These are phyloP conservation scores for Palythoa grandiflora DNA, from an alignment of 92 coral and sea anemone genomes.

Conservation along the genomic window DNA sequence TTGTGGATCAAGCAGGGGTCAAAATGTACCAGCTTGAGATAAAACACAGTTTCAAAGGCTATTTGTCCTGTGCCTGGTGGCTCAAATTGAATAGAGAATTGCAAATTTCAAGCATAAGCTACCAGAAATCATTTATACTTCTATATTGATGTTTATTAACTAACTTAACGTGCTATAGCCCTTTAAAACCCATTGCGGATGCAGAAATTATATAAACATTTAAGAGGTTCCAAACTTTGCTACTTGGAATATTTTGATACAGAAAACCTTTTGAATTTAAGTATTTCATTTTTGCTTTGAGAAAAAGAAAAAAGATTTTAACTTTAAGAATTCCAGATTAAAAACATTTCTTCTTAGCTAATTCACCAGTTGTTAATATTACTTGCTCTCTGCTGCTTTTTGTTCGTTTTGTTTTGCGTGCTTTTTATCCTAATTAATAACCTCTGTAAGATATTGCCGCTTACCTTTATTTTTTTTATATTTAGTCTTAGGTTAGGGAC, in stretches of 20 bases:
- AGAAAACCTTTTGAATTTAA: neutral
- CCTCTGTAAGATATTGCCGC: too few relatives aligned
- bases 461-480: too few relatives aligned
- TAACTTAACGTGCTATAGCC: neutral
- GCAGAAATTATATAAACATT: neutral
- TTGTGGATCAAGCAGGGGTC: neutral
- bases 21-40: neutral
- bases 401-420: too few relatives aligned
- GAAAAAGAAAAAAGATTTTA: neutral
- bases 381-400: too few relatives aligned
- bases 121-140: neutral
- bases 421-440: too few relatives aligned
- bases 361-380: too few relatives aligned
- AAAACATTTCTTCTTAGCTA: too few relatives aligned
- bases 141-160: neutral
- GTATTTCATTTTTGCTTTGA: neutral
- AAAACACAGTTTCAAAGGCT: neutral
- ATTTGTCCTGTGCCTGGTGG: neutral
- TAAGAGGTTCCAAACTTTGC: neutral
- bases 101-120: neutral
- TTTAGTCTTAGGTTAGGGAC: too few relatives aligned
- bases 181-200: neutral
- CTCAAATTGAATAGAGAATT: neutral
- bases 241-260: neutral
- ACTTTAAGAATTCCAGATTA: neutral